phyloP scores from a whole-genome alignment of 2,888 invertebrate species.

The Hirtodrosophila confusa region DNA sequence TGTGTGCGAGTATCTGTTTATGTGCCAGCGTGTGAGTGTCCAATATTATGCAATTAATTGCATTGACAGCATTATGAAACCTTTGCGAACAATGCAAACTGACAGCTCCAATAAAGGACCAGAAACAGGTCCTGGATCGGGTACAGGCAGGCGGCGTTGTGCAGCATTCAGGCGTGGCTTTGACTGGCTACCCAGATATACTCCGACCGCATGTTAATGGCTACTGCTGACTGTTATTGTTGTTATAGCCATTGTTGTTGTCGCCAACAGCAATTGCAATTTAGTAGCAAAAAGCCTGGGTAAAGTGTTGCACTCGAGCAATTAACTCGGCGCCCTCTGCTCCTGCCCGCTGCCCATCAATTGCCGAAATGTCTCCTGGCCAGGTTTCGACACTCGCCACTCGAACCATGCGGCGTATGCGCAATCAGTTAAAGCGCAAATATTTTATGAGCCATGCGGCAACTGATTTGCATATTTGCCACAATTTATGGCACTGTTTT shows the following conservation, averaged over 20 bases:
- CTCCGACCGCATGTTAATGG: conserved; percentile 61
- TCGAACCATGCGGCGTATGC: conserved; percentile 57
- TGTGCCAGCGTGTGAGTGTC: conserved; percentile 29
- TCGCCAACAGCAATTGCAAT: conserved; percentile 68
- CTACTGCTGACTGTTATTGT: conserved; percentile 54
- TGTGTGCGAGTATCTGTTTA: conserved; percentile 9
- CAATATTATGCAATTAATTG: conserved; percentile 76
- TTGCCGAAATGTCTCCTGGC: conserved; percentile 53
- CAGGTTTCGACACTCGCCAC: conserved; percentile 43
- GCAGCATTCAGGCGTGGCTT: conserved; percentile 37
- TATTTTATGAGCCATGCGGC: conserved; percentile 71
- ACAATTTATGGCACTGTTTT: conserved; percentile 49
- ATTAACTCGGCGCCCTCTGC: conserved; percentile 50
- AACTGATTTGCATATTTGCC: conserved; percentile 70
- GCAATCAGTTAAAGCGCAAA: conserved; percentile 71
- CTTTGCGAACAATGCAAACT: conserved; percentile 67
- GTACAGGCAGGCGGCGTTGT: background rate
- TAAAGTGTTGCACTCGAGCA: conserved; percentile 66
- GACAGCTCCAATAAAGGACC: conserved; percentile 70
- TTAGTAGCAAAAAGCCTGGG: conserved; percentile 66
- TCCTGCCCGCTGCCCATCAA: conserved; percentile 12
- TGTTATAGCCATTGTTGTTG: conserved; percentile 46
- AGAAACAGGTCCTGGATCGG: conserved; percentile 32
- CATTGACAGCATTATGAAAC: conserved; percentile 79
- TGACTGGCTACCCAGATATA: conserved; percentile 13